Conservation (phyloP, 2,113 vertebrate species). For the Procavia capensis region DNA sequence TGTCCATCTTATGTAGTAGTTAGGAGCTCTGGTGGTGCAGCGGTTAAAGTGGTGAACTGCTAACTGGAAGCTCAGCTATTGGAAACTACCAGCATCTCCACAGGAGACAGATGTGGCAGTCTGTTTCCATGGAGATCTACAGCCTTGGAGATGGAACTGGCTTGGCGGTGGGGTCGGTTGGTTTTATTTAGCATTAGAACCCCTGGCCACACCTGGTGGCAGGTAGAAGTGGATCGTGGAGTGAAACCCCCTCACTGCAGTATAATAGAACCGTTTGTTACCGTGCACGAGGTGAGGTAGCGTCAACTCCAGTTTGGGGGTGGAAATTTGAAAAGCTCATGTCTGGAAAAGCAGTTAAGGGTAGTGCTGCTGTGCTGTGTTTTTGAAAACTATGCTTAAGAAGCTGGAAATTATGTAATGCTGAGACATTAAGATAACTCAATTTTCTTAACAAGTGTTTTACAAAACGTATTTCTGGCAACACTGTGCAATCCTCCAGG, state of each 20-base stretch:
- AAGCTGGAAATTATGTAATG: not conserved
- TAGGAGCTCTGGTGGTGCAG: too few relatives aligned
- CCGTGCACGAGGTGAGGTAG: not conserved
- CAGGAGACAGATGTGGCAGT: too few relatives aligned
- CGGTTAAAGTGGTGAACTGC: too few relatives aligned
- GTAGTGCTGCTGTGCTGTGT: not conserved
- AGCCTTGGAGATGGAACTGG: too few relatives aligned
- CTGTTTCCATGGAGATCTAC: too few relatives aligned
- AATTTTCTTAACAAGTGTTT: not conserved
- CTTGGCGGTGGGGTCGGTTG: too few relatives aligned
- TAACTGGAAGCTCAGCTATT: too few relatives aligned
- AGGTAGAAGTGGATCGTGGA: too few relatives aligned
- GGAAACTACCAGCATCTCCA: too few relatives aligned
- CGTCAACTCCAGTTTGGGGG: not conserved
- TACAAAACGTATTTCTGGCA: not conserved
- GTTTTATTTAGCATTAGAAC: not conserved
- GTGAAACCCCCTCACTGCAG: not conserved
- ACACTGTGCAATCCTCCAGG: not conserved
- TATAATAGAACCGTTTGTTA: not conserved
- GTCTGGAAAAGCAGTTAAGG: constrained; percentile 69
- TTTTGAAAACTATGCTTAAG: not conserved
- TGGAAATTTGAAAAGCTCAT: constrained; percentile 40
- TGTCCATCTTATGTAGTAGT: not conserved
- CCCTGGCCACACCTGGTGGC: not conserved
- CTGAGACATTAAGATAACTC: not conserved